Evolutionary conservation across 2,113 vertebrate species (phyloP).

Genomic region (Deroptyus accipitrinus): DNA sequence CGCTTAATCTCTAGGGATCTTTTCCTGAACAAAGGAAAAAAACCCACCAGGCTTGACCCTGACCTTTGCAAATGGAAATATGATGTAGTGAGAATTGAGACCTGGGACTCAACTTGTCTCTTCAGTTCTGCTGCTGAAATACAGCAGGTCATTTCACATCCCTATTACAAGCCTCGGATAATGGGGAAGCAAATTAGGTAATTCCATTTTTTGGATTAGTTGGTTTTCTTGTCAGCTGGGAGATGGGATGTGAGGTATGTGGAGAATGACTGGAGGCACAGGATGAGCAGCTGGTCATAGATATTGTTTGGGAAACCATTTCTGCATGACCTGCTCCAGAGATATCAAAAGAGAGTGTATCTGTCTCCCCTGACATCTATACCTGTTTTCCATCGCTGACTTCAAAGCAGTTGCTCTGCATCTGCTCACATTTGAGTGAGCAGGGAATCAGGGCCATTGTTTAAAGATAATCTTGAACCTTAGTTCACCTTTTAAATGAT

Average conservation of each 20-base stretch:
- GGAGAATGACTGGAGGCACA: constrained; percentile 26
- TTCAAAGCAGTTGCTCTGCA: constrained; percentile 15
- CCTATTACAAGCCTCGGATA: constrained; percentile 52
- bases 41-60: constrained; percentile 5
- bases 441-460: background rate
- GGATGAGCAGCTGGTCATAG: constrained; percentile 45
- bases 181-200: constrained; percentile 57
- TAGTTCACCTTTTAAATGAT: background rate
- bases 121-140: constrained; percentile 28
- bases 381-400: constrained; percentile 8
- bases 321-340: constrained; percentile 47
- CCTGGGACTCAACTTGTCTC: constrained; percentile 24
- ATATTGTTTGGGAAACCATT: constrained; percentile 46
- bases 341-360: constrained; percentile 36
- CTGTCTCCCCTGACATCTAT: constrained; percentile 21
- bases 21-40: background rate
- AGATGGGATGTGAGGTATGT: constrained; percentile 38
- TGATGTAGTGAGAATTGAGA: constrained; percentile 47
- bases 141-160: constrained; percentile 33
- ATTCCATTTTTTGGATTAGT: constrained; percentile 56
- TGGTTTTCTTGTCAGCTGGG: constrained; percentile 46
- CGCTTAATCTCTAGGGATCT: constrained; percentile 23
- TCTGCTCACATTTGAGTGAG: background rate
- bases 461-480: background rate
- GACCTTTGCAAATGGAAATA: constrained; percentile 56